These are phyloP conservation scores for Epinephelus awoara DNA, from an alignment of 2,797 vertebrate species.

Conservation along the genomic window DNA sequence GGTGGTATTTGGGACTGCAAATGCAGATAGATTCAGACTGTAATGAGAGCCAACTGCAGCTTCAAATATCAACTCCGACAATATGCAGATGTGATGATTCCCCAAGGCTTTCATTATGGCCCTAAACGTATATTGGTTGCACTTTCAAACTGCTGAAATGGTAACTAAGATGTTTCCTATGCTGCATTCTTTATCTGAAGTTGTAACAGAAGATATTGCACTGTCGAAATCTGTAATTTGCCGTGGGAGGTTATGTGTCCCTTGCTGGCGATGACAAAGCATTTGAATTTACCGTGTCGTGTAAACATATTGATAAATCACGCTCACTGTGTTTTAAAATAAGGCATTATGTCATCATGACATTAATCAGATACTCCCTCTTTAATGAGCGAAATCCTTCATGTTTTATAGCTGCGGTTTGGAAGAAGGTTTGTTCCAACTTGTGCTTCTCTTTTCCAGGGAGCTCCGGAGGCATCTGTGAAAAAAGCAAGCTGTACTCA, in stretches of 20 bases:
- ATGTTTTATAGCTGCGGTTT: conserved; percentile 11
- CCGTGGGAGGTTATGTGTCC: conserved; percentile 11
- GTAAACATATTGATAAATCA: conserved; percentile 23
- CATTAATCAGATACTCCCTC: conserved; percentile 9
- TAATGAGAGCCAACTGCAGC: conserved; percentile 12
- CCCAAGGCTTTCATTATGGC: conserved; percentile 8
- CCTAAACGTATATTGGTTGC: neutral
- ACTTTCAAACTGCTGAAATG: conserved; percentile 8
- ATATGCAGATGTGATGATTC: conserved; percentile 28
- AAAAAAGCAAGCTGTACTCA: conserved; percentile 98
- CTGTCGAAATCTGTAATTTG: conserved; percentile 3
- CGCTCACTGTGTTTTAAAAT: conserved; percentile 10
- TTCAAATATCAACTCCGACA: conserved; percentile 24
- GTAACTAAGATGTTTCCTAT: neutral
- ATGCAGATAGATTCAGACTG: conserved; percentile 17
- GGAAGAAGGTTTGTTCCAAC: conserved; percentile 19
- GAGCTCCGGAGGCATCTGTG: conserved; percentile 99
- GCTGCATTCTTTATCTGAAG: conserved; percentile 8
- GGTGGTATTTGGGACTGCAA: neutral
- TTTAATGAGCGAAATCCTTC: conserved; percentile 6
- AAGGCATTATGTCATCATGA: neutral
- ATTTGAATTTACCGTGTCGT: neutral
- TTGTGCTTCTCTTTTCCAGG: conserved; percentile 83
- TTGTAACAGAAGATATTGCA: conserved; percentile 7
- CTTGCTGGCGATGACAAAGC: neutral